Conservation (phyloP, 2,797 vertebrate genomes). For the Brotula barbata region DNA sequence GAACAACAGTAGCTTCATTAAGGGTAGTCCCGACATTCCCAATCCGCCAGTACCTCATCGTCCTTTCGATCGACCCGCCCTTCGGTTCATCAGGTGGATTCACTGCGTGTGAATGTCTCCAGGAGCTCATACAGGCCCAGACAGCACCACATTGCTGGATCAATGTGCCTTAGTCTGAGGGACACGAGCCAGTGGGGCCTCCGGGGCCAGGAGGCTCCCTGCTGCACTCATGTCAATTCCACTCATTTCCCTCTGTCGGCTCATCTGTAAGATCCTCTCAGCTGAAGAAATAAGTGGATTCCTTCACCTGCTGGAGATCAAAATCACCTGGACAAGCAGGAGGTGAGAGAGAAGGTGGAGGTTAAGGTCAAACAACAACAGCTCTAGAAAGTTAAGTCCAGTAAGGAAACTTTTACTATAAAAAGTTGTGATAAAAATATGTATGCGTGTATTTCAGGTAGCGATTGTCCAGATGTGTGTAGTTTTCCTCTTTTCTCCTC, state of each 20-base stretch:
- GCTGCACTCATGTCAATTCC: slow-evolving; percentile 59
- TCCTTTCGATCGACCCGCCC: slow-evolving; percentile 21
- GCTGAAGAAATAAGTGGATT: slow-evolving; percentile 96
- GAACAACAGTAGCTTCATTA: slow-evolving; percentile 25
- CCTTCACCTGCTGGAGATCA: slow-evolving; percentile 86
- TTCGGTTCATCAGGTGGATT: slow-evolving; percentile 51
- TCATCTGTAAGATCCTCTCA: slow-evolving; percentile 70
- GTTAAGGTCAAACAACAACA: slow-evolving; percentile 7
- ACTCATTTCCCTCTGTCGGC: slow-evolving; percentile 49
- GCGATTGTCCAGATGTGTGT: too few relatives aligned
- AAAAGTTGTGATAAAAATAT: too few relatives aligned
- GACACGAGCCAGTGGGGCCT: slow-evolving; percentile 31
- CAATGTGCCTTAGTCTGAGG: slow-evolving; percentile 56
- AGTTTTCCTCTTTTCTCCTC: background rate
- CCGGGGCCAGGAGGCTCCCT: slow-evolving; percentile 33
- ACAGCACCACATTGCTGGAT: slow-evolving; percentile 47
- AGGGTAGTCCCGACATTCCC: slow-evolving; percentile 42
- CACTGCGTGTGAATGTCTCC: slow-evolving; percentile 26
- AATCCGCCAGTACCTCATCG: slow-evolving; percentile 38
- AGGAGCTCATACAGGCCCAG: slow-evolving; percentile 22
- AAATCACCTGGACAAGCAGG: slow-evolving; percentile 82
- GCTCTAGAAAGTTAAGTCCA: background rate
- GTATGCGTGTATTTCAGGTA: too few relatives aligned
- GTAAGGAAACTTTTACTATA: background rate
- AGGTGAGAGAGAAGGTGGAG: slow-evolving; percentile 1